phyloP scores from a whole-genome alignment of 1,140 invertebrate genomes.

The Eupeodes corollae region DNA sequence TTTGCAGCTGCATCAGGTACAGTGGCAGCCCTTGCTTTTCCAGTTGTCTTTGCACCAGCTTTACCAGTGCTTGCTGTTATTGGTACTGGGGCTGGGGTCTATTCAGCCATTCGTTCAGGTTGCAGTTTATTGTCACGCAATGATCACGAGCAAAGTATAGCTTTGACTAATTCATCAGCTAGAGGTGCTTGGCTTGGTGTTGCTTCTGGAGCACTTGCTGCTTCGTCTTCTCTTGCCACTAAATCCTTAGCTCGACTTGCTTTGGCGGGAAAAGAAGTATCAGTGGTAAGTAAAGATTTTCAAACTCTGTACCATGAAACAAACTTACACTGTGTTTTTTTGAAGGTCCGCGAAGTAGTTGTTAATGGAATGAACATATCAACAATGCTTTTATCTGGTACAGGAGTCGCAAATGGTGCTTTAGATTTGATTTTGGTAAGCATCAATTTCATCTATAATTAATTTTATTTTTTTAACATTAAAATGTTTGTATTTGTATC shows the following conservation, averaged over 20 bases:
- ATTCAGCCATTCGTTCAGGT: conserved; percentile 16
- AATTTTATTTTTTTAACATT: too few relatives aligned
- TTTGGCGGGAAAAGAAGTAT: conserved; percentile 18
- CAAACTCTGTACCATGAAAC: neutral
- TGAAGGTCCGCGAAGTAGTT: conserved; percentile 15
- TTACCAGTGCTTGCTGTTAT: conserved; percentile 5
- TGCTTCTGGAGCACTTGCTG: conserved; percentile 13
- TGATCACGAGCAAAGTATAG: conserved; percentile 26
- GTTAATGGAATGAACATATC: conserved; percentile 26
- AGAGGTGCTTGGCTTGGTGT: conserved; percentile 23
- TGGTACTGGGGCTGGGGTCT: conserved; percentile 16
- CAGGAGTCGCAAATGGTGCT: conserved; percentile 16
- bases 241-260: conserved; percentile 14
- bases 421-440: conserved; percentile 21
- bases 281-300: conserved; percentile 14
- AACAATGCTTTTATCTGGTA: conserved; percentile 19
- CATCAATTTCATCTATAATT: too few relatives aligned
- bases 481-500: too few relatives aligned
- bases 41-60: too few relatives aligned
- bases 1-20: too few relatives aligned
- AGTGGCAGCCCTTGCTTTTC: too few relatives aligned
- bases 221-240: conserved; percentile 27
- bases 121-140: conserved; percentile 17
- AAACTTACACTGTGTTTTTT: neutral
- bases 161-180: conserved; percentile 16